These are phyloP conservation scores for Drosophila sulfurigaster DNA, from an alignment of 1,140 invertebrate species.

Conservation along the genomic window DNA sequence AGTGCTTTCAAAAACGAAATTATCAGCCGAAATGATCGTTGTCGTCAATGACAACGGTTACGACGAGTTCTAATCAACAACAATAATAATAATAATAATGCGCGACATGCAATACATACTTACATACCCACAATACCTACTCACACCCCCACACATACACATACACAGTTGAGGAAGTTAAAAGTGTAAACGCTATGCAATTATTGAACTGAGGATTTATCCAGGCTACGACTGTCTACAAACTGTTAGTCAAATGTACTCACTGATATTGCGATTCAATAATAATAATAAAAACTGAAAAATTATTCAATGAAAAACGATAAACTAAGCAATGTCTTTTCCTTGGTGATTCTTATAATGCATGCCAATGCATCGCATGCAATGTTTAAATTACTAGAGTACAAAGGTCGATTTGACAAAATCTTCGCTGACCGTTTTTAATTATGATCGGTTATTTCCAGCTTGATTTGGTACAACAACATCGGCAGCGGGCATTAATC, in stretches of 20 bases:
- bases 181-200: constrained; percentile 52
- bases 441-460: constrained; percentile 24
- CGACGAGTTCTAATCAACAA: constrained; percentile 72
- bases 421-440: constrained; percentile 9
- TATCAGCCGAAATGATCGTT: constrained; percentile 54
- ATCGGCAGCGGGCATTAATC: background rate
- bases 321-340: constrained; percentile 1
- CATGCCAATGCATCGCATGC: background rate
- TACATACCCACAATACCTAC: constrained; percentile 18
- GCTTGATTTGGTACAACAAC: background rate
- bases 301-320: constrained; percentile 68
- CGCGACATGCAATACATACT: constrained; percentile 20
- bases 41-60: constrained; percentile 45
- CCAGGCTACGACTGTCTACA: constrained; percentile 61
- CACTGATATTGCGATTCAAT: constrained; percentile 80
- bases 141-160: constrained; percentile 2
- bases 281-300: constrained; percentile 56
- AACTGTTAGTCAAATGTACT: constrained; percentile 77
- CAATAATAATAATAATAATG: constrained; percentile 22
- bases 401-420: constrained; percentile 21
- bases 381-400: constrained; percentile 1
- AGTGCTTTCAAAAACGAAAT: constrained; percentile 69
- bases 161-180: constrained; percentile 12
- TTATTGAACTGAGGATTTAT: constrained; percentile 67
- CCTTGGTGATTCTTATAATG: background rate